Evolutionary conservation across 2,797 vertebrate species (phyloP).

Genomic region (Eutrigla gurnardus): DNA sequence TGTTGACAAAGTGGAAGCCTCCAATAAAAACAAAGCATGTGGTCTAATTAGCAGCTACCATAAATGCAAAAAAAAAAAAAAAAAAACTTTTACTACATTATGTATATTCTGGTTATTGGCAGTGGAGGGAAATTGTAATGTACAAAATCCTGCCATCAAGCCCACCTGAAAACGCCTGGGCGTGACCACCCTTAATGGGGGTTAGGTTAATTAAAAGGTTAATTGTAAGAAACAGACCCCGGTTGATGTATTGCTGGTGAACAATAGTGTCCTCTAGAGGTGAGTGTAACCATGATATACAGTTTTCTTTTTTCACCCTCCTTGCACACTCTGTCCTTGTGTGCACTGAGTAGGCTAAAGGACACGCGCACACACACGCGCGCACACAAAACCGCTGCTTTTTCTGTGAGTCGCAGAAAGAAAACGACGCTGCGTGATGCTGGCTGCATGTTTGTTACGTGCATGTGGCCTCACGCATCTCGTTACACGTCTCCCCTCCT

Average conservation of each 20-base stretch:
- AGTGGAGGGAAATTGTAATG: constrained; percentile 20
- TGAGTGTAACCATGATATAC: constrained; percentile 71
- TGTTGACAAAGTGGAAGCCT: not conserved
- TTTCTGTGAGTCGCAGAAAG: constrained; percentile 41
- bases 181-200: constrained; percentile 61
- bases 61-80: not conserved
- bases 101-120: constrained; percentile 11
- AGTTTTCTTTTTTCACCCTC: not conserved
- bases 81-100: constrained; percentile 4
- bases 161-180: constrained; percentile 59
- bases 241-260: constrained; percentile 79
- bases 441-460: constrained; percentile 19
- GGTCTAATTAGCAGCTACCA: not conserved
- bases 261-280: constrained; percentile 89
- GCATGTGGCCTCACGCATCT: constrained; percentile 12
- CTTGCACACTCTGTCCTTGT: constrained; percentile 44
- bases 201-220: constrained; percentile 72
- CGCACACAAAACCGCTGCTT: constrained; percentile 24
- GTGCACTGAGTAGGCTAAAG: constrained; percentile 35
- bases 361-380: not conserved
- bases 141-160: constrained; percentile 33
- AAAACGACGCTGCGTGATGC: constrained; percentile 22
- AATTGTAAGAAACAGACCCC: constrained; percentile 64
- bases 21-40: not conserved
- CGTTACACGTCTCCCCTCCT: not conserved